Percentiles rank a stretch among this genome's conserved stretches.
phyloP scores from a whole-genome alignment of 2,113 vertebrate genomes.

The Patagioenas fasciata region DNA sequence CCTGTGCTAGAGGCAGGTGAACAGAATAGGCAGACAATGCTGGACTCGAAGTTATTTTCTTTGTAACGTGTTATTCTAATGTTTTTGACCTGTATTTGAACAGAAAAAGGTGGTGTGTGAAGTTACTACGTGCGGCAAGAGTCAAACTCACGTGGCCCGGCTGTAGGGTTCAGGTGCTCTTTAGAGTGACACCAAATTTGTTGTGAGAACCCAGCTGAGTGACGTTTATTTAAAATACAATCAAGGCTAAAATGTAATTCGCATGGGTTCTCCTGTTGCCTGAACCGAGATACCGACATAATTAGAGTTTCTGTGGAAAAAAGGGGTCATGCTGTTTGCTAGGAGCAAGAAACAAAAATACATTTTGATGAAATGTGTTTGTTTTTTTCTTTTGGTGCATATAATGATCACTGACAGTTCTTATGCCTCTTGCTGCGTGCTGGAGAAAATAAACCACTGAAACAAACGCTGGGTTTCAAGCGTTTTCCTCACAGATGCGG shows the following conservation, averaged over 20 bases:
- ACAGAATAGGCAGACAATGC: neutral
- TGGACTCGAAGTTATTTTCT: neutral
- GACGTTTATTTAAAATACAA: rapidly evolving
- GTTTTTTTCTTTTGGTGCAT: neutral
- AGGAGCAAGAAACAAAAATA: neutral
- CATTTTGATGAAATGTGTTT: neutral
- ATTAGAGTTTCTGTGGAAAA: neutral
- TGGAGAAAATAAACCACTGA: slow-evolving; percentile 35
- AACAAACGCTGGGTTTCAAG: rapidly evolving
- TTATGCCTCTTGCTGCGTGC: neutral
- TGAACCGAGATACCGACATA: rapidly evolving
- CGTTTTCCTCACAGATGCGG: rapidly evolving
- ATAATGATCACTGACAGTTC: neutral
- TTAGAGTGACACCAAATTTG: rapidly evolving
- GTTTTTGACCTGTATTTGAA: neutral
- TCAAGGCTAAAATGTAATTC: neutral
- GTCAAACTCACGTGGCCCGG: neutral
- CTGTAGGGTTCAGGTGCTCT: no score
- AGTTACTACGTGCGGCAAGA: neutral
- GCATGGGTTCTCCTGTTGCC: neutral
- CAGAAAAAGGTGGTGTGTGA: rapidly evolving
- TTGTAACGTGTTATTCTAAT: neutral
- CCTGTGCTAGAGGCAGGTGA: rapidly evolving
- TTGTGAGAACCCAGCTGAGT: rapidly evolving
- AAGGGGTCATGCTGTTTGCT: rapidly evolving